Percentiles rank a stretch among this genome's conserved stretches.
phyloP scores from a whole-genome alignment of 2,888 invertebrate genomes.

The Lepidonotus clava region DNA sequence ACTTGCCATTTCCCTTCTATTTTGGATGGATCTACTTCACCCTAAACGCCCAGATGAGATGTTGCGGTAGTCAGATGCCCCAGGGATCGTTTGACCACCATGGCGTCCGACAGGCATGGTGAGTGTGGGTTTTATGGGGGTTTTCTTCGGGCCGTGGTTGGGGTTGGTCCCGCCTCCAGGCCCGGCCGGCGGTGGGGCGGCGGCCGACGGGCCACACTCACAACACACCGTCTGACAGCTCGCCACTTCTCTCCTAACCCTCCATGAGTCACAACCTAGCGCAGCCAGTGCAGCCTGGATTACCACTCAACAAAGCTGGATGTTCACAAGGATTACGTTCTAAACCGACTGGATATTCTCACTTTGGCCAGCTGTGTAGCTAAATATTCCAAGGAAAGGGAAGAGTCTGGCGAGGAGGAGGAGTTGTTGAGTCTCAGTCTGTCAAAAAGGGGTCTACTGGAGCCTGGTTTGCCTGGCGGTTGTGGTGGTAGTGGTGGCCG shows the following conservation, averaged over 20 bases:
- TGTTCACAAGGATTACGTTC: background rate
- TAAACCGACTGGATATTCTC: too few relatives aligned
- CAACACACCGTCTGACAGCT: background rate
- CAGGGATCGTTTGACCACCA: slow-evolving; percentile 25
- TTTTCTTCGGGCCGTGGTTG: background rate
- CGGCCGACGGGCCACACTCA: background rate
- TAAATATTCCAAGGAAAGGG: too few relatives aligned
- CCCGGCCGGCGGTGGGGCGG: background rate
- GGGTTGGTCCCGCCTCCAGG: background rate
- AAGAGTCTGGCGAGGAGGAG: background rate
- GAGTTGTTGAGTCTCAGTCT: too few relatives aligned
- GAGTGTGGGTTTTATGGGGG: background rate
- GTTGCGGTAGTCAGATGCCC: slow-evolving; percentile 1
- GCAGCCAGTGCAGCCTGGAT: background rate
- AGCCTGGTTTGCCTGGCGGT: too few relatives aligned
- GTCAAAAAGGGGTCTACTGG: too few relatives aligned
- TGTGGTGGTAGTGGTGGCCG: too few relatives aligned
- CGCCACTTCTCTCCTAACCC: background rate
- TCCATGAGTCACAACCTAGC: background rate
- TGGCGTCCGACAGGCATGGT: slow-evolving; percentile 52
- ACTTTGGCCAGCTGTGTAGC: too few relatives aligned
- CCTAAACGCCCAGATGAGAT: background rate
- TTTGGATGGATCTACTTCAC: slow-evolving; percentile 16
- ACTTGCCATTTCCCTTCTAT: slow-evolving; percentile 1
- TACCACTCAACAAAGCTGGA: background rate